Evolutionary conservation across 1,140 invertebrate genomes (phyloP), one percentile per base, ranked within the genome.

Genomic region (Anastrepha ludens): DNA sequence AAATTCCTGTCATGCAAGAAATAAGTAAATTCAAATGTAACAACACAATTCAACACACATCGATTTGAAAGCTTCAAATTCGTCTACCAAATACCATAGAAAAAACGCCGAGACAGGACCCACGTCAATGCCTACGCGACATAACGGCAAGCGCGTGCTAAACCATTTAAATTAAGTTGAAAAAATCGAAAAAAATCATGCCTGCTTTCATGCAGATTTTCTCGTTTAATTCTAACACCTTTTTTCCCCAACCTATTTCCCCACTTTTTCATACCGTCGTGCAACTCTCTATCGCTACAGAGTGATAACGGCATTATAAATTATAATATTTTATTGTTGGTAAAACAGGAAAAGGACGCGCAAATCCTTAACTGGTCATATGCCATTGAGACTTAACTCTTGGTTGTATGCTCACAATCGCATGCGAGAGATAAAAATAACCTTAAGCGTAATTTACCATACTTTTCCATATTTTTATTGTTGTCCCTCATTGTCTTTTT

Each of bases 251-350:
- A 67, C 65, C 20, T 41, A 39, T 74, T 74, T 47, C 11, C 13
- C 0, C 17, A 15, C 0, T 55, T 4, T 47, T 47, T 44, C 67
- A n/a, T 39, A 74, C 29, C 64, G 29, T 20, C 0, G 20, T 74
- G 41, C 67, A 15, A 39, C 67, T 74, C 41, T 74, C 67, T 74
- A 41, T 55, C 59, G 47, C 87, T 78, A n/a, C 60, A 29, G 60
- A 65, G 87, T 78, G 87, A 85, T 88, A 88, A 88, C 87, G 87
- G 85, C 62, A 64, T 88, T 29, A 29, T 29, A 29, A 29, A 29
- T 29, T 88, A 88, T 88, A 88, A 88, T 88, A 78, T 86, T 88
- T 85, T 88, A 88, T 88, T 86, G 78, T 47, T 87, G 41, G 11
- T 41, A 47, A 29, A 29, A 60, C 44, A 59, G 60, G 17, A 62